Evolutionary conservation across 2,888 invertebrate species (phyloP).

Genomic region (Nomada ferruginata): DNA sequence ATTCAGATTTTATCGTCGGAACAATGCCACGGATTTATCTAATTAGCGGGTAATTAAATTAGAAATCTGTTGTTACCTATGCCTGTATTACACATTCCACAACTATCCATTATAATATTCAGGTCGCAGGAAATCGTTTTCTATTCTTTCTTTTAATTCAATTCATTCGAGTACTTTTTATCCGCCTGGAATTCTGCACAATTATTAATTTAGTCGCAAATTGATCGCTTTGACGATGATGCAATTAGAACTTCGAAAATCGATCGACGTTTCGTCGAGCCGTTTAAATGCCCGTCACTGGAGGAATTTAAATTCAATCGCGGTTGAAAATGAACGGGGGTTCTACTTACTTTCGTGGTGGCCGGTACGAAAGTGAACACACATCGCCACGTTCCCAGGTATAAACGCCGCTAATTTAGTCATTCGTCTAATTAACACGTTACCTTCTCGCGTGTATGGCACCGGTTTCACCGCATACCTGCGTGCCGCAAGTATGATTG

Average conservation of each 20-base stretch:
- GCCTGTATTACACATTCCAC: too few species aligned
- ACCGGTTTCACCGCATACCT: conserved; percentile 22
- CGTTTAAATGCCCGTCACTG: not conserved
- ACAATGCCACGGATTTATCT: not conserved
- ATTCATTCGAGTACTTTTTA: too few species aligned
- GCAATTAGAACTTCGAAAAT: not conserved
- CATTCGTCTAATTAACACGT: conserved; percentile 56
- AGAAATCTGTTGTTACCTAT: not conserved
- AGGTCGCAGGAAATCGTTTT: too few species aligned
- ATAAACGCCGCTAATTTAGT: conserved; percentile 48
- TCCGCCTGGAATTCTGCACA: too few species aligned
- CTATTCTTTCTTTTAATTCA: too few species aligned
- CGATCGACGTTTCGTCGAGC: not conserved
- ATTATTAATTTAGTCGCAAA: too few species aligned
- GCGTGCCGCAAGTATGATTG: conserved; percentile 5
- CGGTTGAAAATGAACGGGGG: conserved; percentile 43
- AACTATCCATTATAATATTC: too few species aligned
- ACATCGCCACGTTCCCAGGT: conserved; percentile 29
- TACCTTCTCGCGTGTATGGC: conserved; percentile 38
- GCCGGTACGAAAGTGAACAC: conserved; percentile 41
- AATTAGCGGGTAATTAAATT: conserved; percentile 1
- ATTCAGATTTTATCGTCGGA: not conserved
- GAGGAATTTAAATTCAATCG: conserved; percentile 47
- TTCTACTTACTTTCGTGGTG: conserved; percentile 39
- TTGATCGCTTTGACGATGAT: not conserved